phyloP scores from a whole-genome alignment of 1,140 invertebrate genomes.

The Bombus pyrosoma region DNA sequence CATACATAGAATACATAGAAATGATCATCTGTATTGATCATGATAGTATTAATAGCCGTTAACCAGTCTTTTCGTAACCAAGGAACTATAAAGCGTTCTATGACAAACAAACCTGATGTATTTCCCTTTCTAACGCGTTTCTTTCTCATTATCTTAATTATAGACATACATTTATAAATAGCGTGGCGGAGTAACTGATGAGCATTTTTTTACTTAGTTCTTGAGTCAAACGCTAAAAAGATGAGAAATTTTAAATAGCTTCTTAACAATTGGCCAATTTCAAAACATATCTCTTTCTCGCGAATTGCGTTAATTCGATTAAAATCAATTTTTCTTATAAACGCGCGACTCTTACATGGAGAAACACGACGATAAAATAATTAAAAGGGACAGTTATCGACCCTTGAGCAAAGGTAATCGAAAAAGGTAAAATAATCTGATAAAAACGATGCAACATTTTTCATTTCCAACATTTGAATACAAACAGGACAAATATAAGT shows the following conservation, averaged over 20 bases:
- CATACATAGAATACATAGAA: constrained; percentile 27
- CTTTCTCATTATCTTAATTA: background rate
- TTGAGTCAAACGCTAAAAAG: background rate
- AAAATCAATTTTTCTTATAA: background rate
- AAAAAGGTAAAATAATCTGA: too few relatives aligned
- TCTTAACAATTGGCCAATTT: background rate
- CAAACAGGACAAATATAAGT: too few relatives aligned
- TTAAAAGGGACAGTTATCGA: too few relatives aligned
- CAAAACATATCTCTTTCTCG: rapidly evolving
- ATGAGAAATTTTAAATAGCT: background rate
- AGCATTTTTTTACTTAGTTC: background rate
- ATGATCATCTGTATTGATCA: constrained; percentile 20
- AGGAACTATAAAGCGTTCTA: background rate
- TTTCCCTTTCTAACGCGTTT: background rate
- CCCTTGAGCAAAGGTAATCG: too few relatives aligned
- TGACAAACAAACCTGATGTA: background rate
- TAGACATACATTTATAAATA: background rate
- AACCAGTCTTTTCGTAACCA: constrained; percentile 55
- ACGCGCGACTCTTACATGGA: background rate
- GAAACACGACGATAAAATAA: background rate
- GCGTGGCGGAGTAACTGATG: background rate
- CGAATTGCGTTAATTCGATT: background rate
- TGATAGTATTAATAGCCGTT: constrained; percentile 43
- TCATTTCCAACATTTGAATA: too few relatives aligned
- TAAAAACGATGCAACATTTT: too few relatives aligned